phyloP scores from a whole-genome alignment of 2,888 invertebrate species.

The Drosophila barbarae region DNA sequence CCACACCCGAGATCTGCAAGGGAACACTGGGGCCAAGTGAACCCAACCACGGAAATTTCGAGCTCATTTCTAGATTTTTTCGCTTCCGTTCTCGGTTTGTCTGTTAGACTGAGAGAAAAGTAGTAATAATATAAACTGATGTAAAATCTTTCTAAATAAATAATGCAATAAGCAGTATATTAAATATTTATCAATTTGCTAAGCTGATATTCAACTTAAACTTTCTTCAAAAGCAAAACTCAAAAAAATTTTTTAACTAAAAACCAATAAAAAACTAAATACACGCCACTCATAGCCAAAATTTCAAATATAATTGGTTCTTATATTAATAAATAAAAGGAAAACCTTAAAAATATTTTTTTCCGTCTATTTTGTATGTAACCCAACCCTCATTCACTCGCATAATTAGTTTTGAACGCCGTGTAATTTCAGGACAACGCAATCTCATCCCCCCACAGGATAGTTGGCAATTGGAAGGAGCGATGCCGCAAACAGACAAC shows the following conservation, averaged over 20 bases:
- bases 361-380: neutral
- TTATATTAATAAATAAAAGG: no score
- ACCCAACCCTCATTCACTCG: conserved; percentile 9
- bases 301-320: no score
- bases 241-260: no score
- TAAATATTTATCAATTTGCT: no score
- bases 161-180: no score
- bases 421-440: conserved; percentile 38
- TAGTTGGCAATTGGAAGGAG: conserved; percentile 24
- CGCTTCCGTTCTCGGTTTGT: neutral
- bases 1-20: conserved; percentile 46
- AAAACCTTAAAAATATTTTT: no score
- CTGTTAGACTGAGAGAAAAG: neutral
- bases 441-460: neutral
- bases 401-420: conserved; percentile 57
- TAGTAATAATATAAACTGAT: no score
- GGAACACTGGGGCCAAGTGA: conserved; percentile 10
- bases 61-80: conserved; percentile 10
- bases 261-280: no score
- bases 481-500: conserved; percentile 13
- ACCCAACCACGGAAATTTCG: conserved; percentile 16
- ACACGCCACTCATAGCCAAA: no score
- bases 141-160: no score
- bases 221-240: no score
- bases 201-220: no score